These are phyloP conservation scores for Phallusia fumigata DNA, from an alignment of 23 tunicate species.

Conservation along the genomic window DNA sequence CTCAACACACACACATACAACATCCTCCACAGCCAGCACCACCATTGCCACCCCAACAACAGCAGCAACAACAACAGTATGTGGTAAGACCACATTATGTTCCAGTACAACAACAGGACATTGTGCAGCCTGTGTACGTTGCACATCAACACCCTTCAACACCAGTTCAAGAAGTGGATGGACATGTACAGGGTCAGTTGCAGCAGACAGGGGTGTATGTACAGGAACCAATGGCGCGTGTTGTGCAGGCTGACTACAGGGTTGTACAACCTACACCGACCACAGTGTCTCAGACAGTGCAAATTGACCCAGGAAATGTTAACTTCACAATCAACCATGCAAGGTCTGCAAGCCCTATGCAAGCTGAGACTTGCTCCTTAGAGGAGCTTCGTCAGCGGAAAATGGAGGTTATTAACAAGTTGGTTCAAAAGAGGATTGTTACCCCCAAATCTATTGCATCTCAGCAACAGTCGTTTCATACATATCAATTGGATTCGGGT, in stretches of 20 bases:
- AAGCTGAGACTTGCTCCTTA: background rate
- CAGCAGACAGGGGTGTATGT: background rate
- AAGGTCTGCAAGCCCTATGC: background rate
- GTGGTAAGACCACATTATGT: conserved; percentile 2
- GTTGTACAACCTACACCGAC: conserved; percentile 7
- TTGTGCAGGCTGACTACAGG: background rate
- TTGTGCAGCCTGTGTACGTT: conserved; percentile 3
- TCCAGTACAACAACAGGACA: conserved; percentile 5
- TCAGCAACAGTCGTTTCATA: background rate
- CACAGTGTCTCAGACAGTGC: conserved; percentile 18
- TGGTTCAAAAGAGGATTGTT: conserved; percentile 72
- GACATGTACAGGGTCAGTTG: too few species aligned
- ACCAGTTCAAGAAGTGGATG: background rate
- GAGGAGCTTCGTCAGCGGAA: conserved; percentile 56
- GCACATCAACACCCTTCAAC: background rate
- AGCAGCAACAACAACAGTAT: conserved; percentile 13
- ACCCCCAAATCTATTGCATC: conserved; percentile 19
- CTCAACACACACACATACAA: conserved; percentile 16
- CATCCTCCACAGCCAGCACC: background rate
- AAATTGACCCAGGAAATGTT: background rate
- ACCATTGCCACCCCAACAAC: background rate
- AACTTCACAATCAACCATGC: background rate
- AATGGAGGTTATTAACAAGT: conserved; percentile 57
- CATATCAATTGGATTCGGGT: background rate
- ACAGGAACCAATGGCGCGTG: background rate